These are phyloP conservation scores for Andricus quercusramuli DNA, from an alignment of 2,888 invertebrate genomes.

Conservation along the genomic window DNA sequence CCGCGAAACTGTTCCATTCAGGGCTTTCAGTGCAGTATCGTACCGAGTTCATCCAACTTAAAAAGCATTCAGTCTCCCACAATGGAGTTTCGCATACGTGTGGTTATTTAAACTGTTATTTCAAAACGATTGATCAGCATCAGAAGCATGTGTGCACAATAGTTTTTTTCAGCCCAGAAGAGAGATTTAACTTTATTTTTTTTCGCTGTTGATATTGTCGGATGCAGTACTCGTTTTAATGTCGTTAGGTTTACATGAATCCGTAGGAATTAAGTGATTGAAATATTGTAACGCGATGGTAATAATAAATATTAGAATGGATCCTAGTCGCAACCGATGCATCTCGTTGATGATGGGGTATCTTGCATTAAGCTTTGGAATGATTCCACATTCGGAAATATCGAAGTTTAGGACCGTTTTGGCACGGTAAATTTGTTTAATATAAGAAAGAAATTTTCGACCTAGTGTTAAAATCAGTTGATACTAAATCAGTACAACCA, in stretches of 20 bases:
- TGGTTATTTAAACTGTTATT: slow-evolving; percentile 25
- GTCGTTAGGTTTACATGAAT: background rate
- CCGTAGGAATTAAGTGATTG: no score
- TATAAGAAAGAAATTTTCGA: background rate
- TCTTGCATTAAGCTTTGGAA: no score
- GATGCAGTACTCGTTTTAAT: background rate
- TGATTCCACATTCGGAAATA: no score
- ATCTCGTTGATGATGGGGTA: no score
- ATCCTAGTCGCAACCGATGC: background rate
- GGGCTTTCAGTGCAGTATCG: slow-evolving; percentile 12
- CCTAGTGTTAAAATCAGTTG: background rate
- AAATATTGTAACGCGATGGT: background rate
- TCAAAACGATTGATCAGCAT: slow-evolving; percentile 19
- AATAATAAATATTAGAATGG: background rate
- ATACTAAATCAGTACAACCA: slow-evolving; percentile 1
- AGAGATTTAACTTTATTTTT: background rate
- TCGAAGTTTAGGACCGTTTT: no score
- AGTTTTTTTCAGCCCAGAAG: background rate
- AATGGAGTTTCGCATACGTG: slow-evolving; percentile 11
- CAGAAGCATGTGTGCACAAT: background rate
- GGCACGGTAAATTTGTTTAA: background rate
- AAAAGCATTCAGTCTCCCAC: slow-evolving; percentile 33
- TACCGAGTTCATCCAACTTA: slow-evolving; percentile 33
- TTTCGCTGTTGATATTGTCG: background rate
- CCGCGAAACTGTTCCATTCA: slow-evolving; percentile 35